A percentile compares a stretch with the other conserved stretches of the same genome.
These are phyloP conservation scores for Cybosia mesomella DNA, from an alignment of 2,888 invertebrate species.

Conservation along the genomic window DNA sequence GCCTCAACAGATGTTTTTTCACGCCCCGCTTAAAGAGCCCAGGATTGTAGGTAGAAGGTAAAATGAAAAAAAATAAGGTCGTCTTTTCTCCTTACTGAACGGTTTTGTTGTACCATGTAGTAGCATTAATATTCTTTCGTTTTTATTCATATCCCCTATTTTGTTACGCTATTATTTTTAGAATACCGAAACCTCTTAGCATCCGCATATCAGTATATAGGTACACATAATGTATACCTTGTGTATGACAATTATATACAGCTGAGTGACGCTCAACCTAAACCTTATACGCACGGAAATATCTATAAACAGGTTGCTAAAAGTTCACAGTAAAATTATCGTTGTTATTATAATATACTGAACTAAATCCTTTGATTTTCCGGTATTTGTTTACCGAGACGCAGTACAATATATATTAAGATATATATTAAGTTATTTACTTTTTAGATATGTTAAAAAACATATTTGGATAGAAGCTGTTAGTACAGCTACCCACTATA, in stretches of 20 bases:
- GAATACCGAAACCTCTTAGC: neutral
- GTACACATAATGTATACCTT: neutral
- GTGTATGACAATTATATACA: neutral
- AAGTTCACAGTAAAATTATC: conserved; percentile 25
- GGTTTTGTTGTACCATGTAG: neutral
- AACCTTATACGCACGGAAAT: neutral
- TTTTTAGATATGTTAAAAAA: conserved; percentile 14
- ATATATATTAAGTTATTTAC: conserved; percentile 10
- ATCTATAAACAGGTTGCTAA: conserved; percentile 17
- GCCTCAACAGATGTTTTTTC: too few relatives aligned
- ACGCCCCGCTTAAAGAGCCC: too few relatives aligned
- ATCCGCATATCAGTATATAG: neutral
- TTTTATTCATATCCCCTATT: neutral
- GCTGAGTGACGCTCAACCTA: neutral
- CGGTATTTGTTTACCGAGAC: conserved; percentile 11
- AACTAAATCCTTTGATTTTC: conserved; percentile 9
- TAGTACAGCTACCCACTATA: neutral
- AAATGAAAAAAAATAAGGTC: too few relatives aligned
- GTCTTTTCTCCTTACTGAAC: too few relatives aligned
- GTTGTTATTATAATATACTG: conserved; percentile 7
- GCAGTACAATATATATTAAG: conserved; percentile 8
- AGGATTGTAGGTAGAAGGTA: too few relatives aligned
- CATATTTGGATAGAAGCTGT: conserved; percentile 5
- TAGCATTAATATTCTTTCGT: neutral
- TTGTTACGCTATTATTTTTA: neutral